These are phyloP conservation scores for Setophaga petechia DNA, from an alignment of 2,113 vertebrate species.

Conservation along the genomic window DNA sequence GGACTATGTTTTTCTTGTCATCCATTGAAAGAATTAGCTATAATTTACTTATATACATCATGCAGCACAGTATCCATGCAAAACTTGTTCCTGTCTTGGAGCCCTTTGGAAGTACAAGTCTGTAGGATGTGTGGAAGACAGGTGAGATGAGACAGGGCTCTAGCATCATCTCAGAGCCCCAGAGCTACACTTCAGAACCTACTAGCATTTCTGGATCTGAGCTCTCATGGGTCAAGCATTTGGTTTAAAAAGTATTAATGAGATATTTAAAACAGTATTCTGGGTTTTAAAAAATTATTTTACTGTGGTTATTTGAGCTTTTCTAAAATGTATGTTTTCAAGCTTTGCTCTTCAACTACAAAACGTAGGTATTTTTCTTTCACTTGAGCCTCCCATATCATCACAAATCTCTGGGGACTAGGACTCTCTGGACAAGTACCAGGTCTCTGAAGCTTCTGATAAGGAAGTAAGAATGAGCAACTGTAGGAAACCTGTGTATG, in stretches of 20 bases:
- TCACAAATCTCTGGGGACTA: not conserved
- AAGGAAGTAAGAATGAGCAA: not conserved
- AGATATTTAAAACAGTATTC: not conserved
- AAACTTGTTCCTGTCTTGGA: not conserved
- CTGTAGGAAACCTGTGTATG: not conserved
- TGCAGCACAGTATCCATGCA: not conserved
- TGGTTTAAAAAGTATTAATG: not conserved
- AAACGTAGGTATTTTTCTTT: not conserved
- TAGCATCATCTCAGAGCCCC: not conserved
- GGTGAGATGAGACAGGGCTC: not conserved
- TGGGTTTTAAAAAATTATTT: rapidly evolving
- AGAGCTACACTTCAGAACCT: not conserved
- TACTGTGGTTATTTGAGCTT: not conserved
- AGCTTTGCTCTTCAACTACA: not conserved
- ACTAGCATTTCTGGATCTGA: not conserved
- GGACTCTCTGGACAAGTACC: not conserved
- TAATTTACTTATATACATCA: not conserved
- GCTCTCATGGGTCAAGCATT: not conserved
- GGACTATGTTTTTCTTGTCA: not conserved
- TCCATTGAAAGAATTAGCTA: not conserved
- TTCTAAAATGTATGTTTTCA: not conserved
- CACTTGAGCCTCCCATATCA: not conserved
- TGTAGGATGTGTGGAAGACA: not conserved
- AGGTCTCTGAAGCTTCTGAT: not conserved
- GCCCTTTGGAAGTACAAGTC: not conserved